These are phyloP conservation scores for Cheilosia scutellata DNA, from an alignment of 2,888 invertebrate genomes.

Conservation along the genomic window DNA sequence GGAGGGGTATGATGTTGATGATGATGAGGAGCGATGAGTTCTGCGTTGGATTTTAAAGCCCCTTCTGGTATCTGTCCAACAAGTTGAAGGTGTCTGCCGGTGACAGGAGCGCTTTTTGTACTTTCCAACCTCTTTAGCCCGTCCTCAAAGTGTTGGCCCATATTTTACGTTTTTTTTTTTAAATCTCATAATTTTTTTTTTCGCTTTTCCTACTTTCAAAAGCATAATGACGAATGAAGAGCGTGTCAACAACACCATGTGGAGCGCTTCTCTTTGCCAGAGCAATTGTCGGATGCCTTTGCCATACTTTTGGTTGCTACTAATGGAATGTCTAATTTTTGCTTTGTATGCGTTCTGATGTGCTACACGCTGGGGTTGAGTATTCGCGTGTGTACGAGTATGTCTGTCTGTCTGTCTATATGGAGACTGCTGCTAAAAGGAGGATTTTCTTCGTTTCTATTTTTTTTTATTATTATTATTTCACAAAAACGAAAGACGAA, in stretches of 20 bases:
- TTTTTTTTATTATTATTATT: not conserved
- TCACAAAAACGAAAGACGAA: not conserved
- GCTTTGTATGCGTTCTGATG: constrained; percentile 57
- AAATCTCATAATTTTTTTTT: constrained; percentile 21
- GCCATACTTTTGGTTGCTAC: constrained; percentile 51
- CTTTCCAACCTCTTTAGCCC: constrained; percentile 7
- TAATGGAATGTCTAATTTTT: constrained; percentile 74
- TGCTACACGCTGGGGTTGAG: constrained; percentile 35
- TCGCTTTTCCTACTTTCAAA: constrained; percentile 45
- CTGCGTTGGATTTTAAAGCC: constrained; percentile 68
- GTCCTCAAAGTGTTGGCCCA: constrained; percentile 34
- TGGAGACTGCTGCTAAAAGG: not conserved
- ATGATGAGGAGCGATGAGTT: constrained; percentile 53
- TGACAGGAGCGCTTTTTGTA: constrained; percentile 70
- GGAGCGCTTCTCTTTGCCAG: constrained; percentile 52
- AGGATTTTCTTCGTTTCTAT: constrained; percentile 17
- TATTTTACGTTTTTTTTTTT: constrained; percentile 28
- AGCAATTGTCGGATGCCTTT: constrained; percentile 46
- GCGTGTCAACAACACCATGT: constrained; percentile 74
- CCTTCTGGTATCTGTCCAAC: constrained; percentile 73
- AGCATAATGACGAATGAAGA: constrained; percentile 72
- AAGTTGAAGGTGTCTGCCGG: constrained; percentile 69
- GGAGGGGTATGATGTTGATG: not conserved
- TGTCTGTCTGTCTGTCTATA: constrained; percentile 3
- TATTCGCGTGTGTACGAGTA: not conserved